Percentiles rank a stretch among this genome's conserved stretches.
Conservation (phyloP, 2,888 invertebrate species). For the Leptinotarsa haldemani region DNA sequence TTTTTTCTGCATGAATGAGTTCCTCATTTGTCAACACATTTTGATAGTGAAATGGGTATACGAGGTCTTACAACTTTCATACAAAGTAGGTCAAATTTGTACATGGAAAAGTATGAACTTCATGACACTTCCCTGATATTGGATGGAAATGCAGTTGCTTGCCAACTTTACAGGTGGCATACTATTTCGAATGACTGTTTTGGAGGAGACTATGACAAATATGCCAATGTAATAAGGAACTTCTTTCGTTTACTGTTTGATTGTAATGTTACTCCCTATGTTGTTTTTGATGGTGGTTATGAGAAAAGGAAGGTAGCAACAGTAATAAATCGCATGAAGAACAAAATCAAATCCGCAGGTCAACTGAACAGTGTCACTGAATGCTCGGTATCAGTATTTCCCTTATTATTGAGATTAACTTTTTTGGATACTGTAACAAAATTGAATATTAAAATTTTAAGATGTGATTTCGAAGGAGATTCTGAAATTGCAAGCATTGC, state of each 20-base stretch:
- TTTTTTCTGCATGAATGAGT: background rate
- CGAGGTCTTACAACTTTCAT: constrained; percentile 88
- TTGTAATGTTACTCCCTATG: constrained; percentile 78
- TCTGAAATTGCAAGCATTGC: constrained; percentile 87
- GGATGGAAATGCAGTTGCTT: constrained; percentile 83
- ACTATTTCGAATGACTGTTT: constrained; percentile 74
- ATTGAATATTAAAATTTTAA: constrained; percentile 74
- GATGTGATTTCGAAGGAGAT: constrained; percentile 91
- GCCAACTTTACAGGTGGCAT: constrained; percentile 75
- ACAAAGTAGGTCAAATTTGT: constrained; percentile 73
- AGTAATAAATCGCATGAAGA: constrained; percentile 54
- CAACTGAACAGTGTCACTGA: constrained; percentile 71
- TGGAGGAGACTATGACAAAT: constrained; percentile 88
- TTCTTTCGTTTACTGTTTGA: constrained; percentile 78
- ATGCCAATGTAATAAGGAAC: constrained; percentile 71
- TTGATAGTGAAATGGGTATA: constrained; percentile 67
- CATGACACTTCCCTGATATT: constrained; percentile 81
- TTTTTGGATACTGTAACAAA: constrained; percentile 78
- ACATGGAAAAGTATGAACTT: constrained; percentile 74
- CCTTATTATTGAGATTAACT: constrained; percentile 78
- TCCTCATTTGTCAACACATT: background rate
- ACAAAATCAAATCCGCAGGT: constrained; percentile 58
- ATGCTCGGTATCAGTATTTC: constrained; percentile 67
- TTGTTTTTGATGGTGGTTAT: constrained; percentile 81
- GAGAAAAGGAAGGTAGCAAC: constrained; percentile 64